Evolutionary conservation across 1,140 invertebrate genomes (phyloP), one percentile per base, ranked within the genome.

Genomic region (Zaprionus gabonicus): DNA sequence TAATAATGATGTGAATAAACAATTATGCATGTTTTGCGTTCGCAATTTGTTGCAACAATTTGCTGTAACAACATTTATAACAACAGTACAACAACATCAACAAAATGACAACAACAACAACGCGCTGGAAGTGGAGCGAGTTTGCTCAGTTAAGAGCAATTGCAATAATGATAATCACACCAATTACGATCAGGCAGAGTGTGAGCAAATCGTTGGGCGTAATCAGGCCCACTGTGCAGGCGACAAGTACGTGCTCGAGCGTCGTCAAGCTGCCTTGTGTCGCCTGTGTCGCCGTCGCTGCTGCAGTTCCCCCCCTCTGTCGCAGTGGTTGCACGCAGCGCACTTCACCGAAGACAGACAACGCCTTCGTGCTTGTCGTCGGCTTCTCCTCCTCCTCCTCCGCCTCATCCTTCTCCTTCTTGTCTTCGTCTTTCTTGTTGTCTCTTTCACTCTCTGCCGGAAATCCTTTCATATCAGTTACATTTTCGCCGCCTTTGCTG

Each of bases 131-230:
- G 25, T 25, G 31, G 7, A 10, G 31, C 31, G 9, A 34, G 31
- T 53, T 53, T 41, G 46, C 55, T 90, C 71, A 90, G 76, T 56
- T 66, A 71, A 92, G 83, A 58, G 88, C 91, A 92, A 95, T 95
- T 88, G 94, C 94, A 92, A 96, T 94, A 79, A 96, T 94, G 76
- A 95, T 95, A 84, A 96, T 94, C 82, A 96, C 93, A 90, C 95
- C 95, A 92, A 96, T 94, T 78, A 96, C 91, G 85, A 96, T 94
- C 92, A 95, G 94, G 82, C 96, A 93, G 83, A 95, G 92, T 84
- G 95, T 94, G 91, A 95, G 93, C 93, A 95, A 94, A 94, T 96
- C 95, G 92, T 91, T 92, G 27, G 91, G 84, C 27, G 85, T 88
- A 74, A 93, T 85, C 64, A 93, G 71, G 77, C 91, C 92, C 78